These are phyloP conservation scores for Vicugna pacos DNA, from an alignment of 2,113 vertebrate species.

Conservation along the genomic window DNA sequence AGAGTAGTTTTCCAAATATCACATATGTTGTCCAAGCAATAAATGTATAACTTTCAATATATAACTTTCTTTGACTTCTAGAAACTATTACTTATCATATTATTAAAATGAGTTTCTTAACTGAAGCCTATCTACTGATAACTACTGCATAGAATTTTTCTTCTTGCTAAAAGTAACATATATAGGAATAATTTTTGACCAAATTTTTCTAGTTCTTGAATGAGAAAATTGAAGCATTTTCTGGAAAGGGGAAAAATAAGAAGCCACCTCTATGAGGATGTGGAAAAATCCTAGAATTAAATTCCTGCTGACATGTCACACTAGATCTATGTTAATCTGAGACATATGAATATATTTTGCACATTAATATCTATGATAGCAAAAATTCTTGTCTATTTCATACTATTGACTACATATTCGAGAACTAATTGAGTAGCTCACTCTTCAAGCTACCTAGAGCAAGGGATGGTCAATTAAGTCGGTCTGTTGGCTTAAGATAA, in stretches of 20 bases:
- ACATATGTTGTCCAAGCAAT: conserved; percentile 37
- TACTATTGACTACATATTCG: not conserved
- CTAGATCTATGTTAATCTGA: not conserved
- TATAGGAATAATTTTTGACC: not conserved
- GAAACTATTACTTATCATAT: conserved; percentile 26
- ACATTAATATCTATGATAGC: not conserved
- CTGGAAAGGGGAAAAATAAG: not conserved
- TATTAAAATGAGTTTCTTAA: not conserved
- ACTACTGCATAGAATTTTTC: not conserved
- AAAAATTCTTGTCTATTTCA: not conserved
- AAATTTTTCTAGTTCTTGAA: not conserved
- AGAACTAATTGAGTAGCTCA: not conserved
- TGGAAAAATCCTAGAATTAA: conserved; percentile 1
- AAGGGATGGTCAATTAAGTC: not conserved
- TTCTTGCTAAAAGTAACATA: not conserved
- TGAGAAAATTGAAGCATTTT: not conserved
- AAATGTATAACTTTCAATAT: conserved; percentile 14
- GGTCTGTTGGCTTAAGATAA: not conserved
- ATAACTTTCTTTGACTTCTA: conserved; percentile 46
- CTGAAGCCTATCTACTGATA: not conserved
- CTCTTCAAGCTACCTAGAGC: not conserved
- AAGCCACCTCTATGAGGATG: not conserved
- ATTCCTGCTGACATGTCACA: not conserved
- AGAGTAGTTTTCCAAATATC: conserved; percentile 57
- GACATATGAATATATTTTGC: not conserved